Base-by-base conservation (phyloP, 1,140 invertebrate species). In the Cecropterus lyciades region DNA sequence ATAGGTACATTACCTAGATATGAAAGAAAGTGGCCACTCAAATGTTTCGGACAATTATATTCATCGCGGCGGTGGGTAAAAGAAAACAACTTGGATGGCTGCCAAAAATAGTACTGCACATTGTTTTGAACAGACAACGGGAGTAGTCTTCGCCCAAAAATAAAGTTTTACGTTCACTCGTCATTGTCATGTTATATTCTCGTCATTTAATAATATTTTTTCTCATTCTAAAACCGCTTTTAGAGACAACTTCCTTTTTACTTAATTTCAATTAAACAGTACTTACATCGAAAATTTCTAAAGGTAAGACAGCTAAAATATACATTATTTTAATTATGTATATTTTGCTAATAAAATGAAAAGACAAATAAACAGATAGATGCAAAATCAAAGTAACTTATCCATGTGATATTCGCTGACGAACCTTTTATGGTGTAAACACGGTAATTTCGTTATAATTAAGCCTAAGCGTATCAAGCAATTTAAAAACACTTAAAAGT, bases 371-470 rank as follows among this genome's bases (percentile, higher is more conserved):
- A 24, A 24, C 5, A 24, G 5, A 24, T 24, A 24, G 20, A 3
- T 24, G 5, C n/a, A n/a, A n/a, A n/a, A n/a, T n/a, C n/a, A 24
- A 24, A 24, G 20, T 24, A 3, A 24, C 20, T n/a, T n/a, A 24
- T 5, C 20, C 27, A 27, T 30, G 37, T 37, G 27, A 37, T 11
- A 14, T 20, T 37, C 6, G 5, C 10, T 40, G 16, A n/a, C 30
- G 13, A 55, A 1, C 15, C 17, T 53, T 55, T 53, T 14, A 40
- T 16, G 53, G 46, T 10, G 20, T 67, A 67, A 68, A 52, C 56
- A 45, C 67, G 42, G 10, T 62, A 66, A 75, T n/a, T n/a, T n/a
- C n/a, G 74, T 70, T 73, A 68, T 75, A 77, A 77, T 77, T 75
- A 77, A 69, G 68, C 24, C 53, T 52, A 27, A 67, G 57, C 67